A percentile compares a stretch with the other conserved stretches of the same genome.
phyloP scores from a whole-genome alignment of 2,113 vertebrate species.

The Myiagra hebetior region DNA sequence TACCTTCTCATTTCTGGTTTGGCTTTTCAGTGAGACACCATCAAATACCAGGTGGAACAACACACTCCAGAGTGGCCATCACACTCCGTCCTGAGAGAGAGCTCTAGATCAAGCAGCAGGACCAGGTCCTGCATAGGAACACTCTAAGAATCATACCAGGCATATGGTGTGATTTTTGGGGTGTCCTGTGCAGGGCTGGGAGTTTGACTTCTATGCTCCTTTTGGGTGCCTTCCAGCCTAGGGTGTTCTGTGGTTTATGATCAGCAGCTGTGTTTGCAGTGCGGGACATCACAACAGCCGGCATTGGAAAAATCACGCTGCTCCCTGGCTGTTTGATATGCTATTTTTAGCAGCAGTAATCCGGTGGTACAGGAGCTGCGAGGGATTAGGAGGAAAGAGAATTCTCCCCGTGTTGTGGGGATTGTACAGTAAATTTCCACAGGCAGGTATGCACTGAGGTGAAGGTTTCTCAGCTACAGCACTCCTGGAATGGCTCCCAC shows the following conservation, averaged over 20 bases:
- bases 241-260: not conserved
- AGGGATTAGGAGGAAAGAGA: conserved; percentile 40
- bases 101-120: not conserved
- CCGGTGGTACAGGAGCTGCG: not conserved
- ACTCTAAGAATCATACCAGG: not conserved
- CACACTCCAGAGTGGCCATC: not conserved
- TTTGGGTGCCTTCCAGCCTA: not conserved
- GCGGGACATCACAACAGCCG: not conserved
- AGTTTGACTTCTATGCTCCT: not conserved
- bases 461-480: not conserved
- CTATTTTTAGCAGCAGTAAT: conserved; percentile 51
- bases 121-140: not conserved
- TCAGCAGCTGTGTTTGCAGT: not conserved
- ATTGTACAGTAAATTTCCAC: conserved; percentile 44
- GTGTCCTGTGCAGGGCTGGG: not conserved
- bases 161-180: not conserved
- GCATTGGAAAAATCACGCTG: not conserved
- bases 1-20: not conserved
- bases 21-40: not conserved
- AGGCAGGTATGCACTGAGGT: not conserved
- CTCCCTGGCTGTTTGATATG: not conserved
- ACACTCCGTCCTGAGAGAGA: not conserved
- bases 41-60: not conserved
- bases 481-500: not conserved
- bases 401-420: not conserved